A percentile compares a stretch with the other conserved stretches of the same genome.
These are phyloP conservation scores for Amphimallon solstitiale DNA, from an alignment of 2,888 invertebrate species.

Conservation along the genomic window DNA sequence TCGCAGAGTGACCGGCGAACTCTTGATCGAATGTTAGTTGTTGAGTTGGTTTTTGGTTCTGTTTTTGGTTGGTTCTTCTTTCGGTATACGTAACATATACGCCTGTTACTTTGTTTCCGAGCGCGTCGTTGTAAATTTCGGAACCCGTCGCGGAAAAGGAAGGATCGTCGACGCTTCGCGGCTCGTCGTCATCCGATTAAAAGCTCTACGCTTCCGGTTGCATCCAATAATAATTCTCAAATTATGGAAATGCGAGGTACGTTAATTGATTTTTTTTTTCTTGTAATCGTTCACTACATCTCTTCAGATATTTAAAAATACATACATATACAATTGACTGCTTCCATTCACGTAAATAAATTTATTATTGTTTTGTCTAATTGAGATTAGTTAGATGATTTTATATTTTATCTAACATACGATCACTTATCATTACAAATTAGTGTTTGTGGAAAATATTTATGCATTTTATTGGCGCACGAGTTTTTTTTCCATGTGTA, in stretches of 20 bases:
- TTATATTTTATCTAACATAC: too few relatives aligned
- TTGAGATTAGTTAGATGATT: too few relatives aligned
- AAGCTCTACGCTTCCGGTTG: slow-evolving; percentile 2
- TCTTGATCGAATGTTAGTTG: background rate
- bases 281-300: too few relatives aligned
- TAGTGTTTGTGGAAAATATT: too few relatives aligned
- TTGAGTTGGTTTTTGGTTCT: slow-evolving; percentile 7
- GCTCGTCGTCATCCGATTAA: background rate
- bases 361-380: too few relatives aligned
- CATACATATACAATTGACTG: too few relatives aligned
- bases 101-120: slow-evolving; percentile 6
- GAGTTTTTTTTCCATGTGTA: too few relatives aligned
- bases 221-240: slow-evolving; percentile 16
- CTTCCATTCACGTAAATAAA: too few relatives aligned
- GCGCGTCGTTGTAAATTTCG: slow-evolving; percentile 19
- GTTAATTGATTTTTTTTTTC: slow-evolving; percentile 41
- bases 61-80: slow-evolving; percentile 2
- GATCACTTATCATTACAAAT: too few relatives aligned
- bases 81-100: slow-evolving; percentile 3
- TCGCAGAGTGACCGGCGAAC: slow-evolving; percentile 31
- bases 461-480: too few relatives aligned
- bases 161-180: background rate
- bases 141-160: slow-evolving; percentile 5
- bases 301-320: too few relatives aligned
- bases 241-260: slow-evolving; percentile 62